Base-by-base conservation (phyloP, 35 echinoderm and acorn worm genomes). In the Anneissia japonica region DNA sequence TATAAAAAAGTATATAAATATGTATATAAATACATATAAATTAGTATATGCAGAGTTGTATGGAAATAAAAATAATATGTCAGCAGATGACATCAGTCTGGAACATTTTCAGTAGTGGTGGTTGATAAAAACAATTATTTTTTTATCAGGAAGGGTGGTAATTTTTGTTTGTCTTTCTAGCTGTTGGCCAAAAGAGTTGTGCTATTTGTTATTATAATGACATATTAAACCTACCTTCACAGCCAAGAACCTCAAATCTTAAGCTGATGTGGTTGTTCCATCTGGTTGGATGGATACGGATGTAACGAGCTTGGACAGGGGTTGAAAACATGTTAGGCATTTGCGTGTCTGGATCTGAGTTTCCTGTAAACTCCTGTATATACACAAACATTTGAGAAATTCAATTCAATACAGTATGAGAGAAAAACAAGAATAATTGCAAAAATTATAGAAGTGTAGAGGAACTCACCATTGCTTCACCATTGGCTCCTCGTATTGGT, bases 191-290 rank as follows among this genome's bases (percentile, higher is more conserved):
- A n/a, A n/a, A n/a, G n/a, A n/a, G n/a, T n/a, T n/a, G n/a, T n/a
- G n/a, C n/a, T n/a, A n/a, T n/a, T n/a, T n/a, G n/a, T n/a, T n/a
- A n/a, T n/a, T n/a, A n/a, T n/a, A n/a, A n/a, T n/a, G n/a, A n/a
- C n/a, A n/a, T n/a, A n/a, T n/a, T 64, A 26, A 2, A 64, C 7
- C 11, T 64, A 64, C 51, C 51, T 23, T 9, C 10, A 64, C 51
- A 64, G 26, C 84, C 84, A 45, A 77, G 30, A 30, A 86, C 36
- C 45, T 86, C 84, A 73, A 73, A 86, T 77, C 84, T 75, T n/a
- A 86, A 17, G 32, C 84, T 86, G 31, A 86, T 86, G 29, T 86
- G 84, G n/a, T 86, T 86, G 32, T 77, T 29, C 84, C 84, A 86
- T n/a, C 36, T 40, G 2, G 40, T 21, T 26, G 84, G 84, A 37